These are phyloP conservation scores for Drepana falcataria DNA, from an alignment of 2,888 invertebrate genomes.

Conservation along the genomic window DNA sequence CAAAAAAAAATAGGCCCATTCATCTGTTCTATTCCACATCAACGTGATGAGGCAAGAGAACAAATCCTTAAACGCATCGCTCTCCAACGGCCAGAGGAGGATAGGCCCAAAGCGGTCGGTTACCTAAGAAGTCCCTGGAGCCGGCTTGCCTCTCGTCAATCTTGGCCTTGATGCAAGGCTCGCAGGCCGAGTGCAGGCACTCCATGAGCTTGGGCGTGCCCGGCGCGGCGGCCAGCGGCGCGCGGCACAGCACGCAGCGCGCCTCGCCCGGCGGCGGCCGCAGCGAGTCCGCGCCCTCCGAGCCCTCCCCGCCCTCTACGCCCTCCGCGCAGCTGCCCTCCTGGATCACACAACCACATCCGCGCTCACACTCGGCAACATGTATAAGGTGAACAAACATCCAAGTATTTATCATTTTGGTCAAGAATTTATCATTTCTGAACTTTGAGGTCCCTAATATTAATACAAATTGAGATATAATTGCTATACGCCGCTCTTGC, in stretches of 20 bases:
- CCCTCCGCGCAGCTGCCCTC: slow-evolving; percentile 12
- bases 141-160: slow-evolving; percentile 66
- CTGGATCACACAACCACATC: slow-evolving; percentile 7
- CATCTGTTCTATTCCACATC: too few relatives aligned
- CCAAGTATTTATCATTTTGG: too few relatives aligned
- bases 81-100: too few relatives aligned
- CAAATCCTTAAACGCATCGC: background rate
- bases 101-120: background rate
- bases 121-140: slow-evolving; percentile 62
- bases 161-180: slow-evolving; percentile 85
- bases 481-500: too few relatives aligned
- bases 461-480: too few relatives aligned
- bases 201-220: slow-evolving; percentile 88
- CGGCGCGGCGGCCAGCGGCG: slow-evolving; percentile 47
- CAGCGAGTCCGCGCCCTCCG: slow-evolving; percentile 55
- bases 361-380: too few relatives aligned
- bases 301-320: slow-evolving; percentile 25
- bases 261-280: slow-evolving; percentile 46
- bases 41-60: background rate
- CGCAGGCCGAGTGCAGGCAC: slow-evolving; percentile 92
- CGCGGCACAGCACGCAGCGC: slow-evolving; percentile 77
- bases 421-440: too few relatives aligned
- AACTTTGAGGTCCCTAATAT: too few relatives aligned
- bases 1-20: too few relatives aligned
- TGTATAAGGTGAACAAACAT: too few relatives aligned